Percentiles rank a stretch among this genome's conserved stretches.
Conservation (phyloP, 1,140 invertebrate species). For the Hermatobates lingyangjiaoensis region DNA sequence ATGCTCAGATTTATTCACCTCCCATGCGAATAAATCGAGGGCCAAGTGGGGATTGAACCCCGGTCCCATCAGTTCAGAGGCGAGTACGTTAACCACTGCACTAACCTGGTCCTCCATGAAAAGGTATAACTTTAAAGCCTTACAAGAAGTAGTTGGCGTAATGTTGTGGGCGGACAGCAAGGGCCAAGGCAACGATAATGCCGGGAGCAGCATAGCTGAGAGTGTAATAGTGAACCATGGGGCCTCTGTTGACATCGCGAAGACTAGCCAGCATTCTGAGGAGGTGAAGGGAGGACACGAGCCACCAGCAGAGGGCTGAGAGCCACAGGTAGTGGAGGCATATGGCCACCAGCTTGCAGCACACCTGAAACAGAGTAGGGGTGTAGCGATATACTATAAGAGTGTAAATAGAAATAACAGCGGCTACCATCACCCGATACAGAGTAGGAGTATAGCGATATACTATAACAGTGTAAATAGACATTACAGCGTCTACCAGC, state of each 20-base stretch:
- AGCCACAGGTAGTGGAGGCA: conserved; percentile 84
- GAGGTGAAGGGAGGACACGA: conserved; percentile 79
- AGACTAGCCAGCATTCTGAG: conserved; percentile 90
- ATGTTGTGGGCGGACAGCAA: conserved; percentile 83
- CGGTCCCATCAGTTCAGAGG: no score
- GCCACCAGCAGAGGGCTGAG: conserved; percentile 72
- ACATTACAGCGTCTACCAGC: no score
- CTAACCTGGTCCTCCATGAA: no score
- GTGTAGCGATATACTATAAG: no score
- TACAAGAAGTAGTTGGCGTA: conserved; percentile 87
- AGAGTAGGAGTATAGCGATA: no score
- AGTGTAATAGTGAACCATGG: conserved; percentile 86
- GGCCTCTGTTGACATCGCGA: conserved; percentile 87
- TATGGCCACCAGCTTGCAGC: conserved; percentile 80
- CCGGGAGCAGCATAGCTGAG: conserved; percentile 87
- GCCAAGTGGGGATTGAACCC: no score
- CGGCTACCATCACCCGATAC: no score
- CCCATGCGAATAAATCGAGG: no score
- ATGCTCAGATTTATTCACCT: no score
- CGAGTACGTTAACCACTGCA: no score
- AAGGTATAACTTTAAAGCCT: conserved; percentile 36
- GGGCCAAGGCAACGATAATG: conserved; percentile 72
- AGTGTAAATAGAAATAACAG: no score
- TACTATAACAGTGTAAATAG: no score
- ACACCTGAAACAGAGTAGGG: conserved; percentile 32